Percentiles rank a stretch among this genome's conserved stretches.
Evolutionary conservation across 2,797 vertebrate species (phyloP).

Genomic region (Phrynocephalus forsythii): DNA sequence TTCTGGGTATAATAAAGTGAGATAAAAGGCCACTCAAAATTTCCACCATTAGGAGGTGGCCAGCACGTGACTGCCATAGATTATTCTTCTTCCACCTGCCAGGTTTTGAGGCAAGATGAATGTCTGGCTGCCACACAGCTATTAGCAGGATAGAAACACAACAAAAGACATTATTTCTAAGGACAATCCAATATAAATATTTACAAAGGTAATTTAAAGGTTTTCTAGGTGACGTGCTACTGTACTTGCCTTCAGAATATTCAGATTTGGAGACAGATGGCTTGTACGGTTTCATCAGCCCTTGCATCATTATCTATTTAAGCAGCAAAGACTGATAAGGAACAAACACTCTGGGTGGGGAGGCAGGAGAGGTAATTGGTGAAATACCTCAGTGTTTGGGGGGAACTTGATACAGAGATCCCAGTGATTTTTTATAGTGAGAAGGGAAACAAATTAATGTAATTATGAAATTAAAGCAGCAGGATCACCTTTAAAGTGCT

Average conservation of each 20-base stretch:
- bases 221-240: slow-evolving; percentile 62
- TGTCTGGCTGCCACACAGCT: slow-evolving; percentile 59
- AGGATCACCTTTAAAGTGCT: slow-evolving; percentile 63
- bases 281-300: slow-evolving; percentile 67
- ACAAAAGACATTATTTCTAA: slow-evolving; percentile 46
- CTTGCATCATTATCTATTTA: slow-evolving; percentile 69
- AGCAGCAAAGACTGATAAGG: slow-evolving; percentile 64
- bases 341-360: slow-evolving; percentile 57
- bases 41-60: slow-evolving; percentile 46
- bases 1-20: slow-evolving; percentile 64
- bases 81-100: slow-evolving; percentile 56
- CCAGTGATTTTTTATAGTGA: slow-evolving; percentile 56
- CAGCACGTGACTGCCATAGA: slow-evolving; percentile 38
- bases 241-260: slow-evolving; percentile 72
- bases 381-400: slow-evolving; percentile 55
- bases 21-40: slow-evolving; percentile 59
- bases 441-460: slow-evolving; percentile 60
- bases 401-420: slow-evolving; percentile 47
- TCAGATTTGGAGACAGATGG: slow-evolving; percentile 75
- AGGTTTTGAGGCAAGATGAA: slow-evolving; percentile 46
- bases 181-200: slow-evolving; percentile 70
- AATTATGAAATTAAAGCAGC: slow-evolving; percentile 67
- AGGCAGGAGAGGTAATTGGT: slow-evolving; percentile 39
- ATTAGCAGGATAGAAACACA: slow-evolving; percentile 63
- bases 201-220: slow-evolving; percentile 66